Conservation (phyloP, 2,113 vertebrate species). For the Hippoglossus stenolepis region DNA sequence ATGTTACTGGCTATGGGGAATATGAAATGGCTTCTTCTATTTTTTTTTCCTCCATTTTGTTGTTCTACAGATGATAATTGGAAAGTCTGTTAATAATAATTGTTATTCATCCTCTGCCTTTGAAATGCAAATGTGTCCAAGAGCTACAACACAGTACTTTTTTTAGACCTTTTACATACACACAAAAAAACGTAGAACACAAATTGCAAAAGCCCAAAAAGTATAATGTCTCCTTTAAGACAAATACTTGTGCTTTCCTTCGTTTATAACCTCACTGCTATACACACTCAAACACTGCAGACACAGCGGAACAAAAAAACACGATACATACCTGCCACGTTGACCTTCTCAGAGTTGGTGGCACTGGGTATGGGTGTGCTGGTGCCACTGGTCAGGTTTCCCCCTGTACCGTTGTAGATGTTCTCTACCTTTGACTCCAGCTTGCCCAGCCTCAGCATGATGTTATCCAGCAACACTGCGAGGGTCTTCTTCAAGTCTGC, state of each 20-base stretch:
- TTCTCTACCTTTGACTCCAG: constrained; percentile 97
- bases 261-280: no score
- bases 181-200: no score
- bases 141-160: background rate
- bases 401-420: constrained; percentile 92
- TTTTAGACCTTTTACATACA: no score
- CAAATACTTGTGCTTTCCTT: no score
- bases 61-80: background rate
- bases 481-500: constrained; percentile 98
- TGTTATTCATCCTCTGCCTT: background rate
- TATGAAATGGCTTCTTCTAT: background rate
- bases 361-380: constrained; percentile 85
- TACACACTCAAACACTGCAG: no score
- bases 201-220: no score
- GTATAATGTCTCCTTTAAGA: no score
- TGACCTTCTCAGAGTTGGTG: constrained; percentile 90
- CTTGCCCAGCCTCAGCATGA: constrained; percentile 95
- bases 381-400: constrained; percentile 92
- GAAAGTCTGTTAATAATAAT: background rate
- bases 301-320: background rate
- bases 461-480: constrained; percentile 96
- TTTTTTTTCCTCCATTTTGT: background rate
- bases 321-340: constrained; percentile 89
- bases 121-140: background rate
- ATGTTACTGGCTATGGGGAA: constrained; percentile 1